Conservation (phyloP, 2,797 vertebrate genomes). For the Sebastes matsubarae region DNA sequence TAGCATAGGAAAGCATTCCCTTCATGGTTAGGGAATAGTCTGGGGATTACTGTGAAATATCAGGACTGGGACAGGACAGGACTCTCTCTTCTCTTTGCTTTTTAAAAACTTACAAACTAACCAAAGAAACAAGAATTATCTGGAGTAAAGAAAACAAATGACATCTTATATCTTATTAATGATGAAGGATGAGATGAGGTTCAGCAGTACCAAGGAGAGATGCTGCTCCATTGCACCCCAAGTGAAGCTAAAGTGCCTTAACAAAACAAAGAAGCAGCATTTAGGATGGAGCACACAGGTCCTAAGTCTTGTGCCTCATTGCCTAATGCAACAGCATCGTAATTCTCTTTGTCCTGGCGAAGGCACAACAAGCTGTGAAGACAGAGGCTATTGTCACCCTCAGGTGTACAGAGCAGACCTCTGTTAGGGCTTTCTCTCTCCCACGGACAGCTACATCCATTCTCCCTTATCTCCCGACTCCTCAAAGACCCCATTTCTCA, state of each 20-base stretch:
- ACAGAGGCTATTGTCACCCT: constrained; percentile 34
- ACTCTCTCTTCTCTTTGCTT: background rate
- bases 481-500: constrained; percentile 59
- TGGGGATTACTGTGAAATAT: background rate
- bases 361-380: constrained; percentile 21
- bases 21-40: background rate
- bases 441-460: constrained; percentile 45
- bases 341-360: constrained; percentile 3
- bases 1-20: background rate
- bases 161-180: background rate
- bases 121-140: background rate
- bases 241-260: constrained; percentile 3
- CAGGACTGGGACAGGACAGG: background rate
- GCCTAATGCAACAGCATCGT: background rate
- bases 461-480: constrained; percentile 47
- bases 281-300: background rate
- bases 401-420: constrained; percentile 26
- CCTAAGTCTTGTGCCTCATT: background rate
- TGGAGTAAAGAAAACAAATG: background rate
- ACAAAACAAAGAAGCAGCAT: constrained; percentile 12
- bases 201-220: background rate
- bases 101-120: background rate
- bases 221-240: background rate
- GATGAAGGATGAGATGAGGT: background rate
- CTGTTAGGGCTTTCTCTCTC: background rate